These are phyloP conservation scores for Ceratina calcarata DNA, from an alignment of 1,140 invertebrate species.

Conservation along the genomic window DNA sequence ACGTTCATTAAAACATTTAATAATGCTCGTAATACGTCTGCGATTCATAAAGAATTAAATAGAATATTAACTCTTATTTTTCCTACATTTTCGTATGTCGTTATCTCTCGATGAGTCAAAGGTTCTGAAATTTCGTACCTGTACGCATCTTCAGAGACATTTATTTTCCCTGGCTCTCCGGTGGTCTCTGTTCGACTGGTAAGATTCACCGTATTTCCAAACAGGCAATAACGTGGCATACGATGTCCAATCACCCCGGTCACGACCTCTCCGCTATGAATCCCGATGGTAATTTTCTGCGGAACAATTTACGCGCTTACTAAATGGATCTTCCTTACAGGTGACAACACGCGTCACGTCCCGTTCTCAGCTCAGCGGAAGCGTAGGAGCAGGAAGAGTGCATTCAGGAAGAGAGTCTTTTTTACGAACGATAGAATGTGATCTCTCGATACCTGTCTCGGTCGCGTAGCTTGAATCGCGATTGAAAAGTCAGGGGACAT, in stretches of 20 bases:
- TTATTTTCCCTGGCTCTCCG: conserved; percentile 93
- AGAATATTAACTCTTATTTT: not conserved
- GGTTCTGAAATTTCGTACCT: conserved; percentile 82
- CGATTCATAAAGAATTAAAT: no score
- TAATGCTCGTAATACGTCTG: no score
- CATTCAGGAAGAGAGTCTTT: conserved; percentile 33
- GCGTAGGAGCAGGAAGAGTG: conserved; percentile 28
- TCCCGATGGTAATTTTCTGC: conserved; percentile 96
- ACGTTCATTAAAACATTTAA: no score
- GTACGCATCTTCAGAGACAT: conserved; percentile 96
- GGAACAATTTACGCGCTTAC: conserved; percentile 48
- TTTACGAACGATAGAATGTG: conserved; percentile 40
- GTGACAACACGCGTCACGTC: conserved; percentile 11
- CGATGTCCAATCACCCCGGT: conserved; percentile 98
- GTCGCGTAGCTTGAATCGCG: not conserved
- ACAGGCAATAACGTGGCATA: conserved; percentile 98
- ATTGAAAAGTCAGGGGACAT: not conserved
- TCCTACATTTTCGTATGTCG: not conserved
- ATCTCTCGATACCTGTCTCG: not conserved
- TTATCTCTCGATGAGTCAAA: not conserved
- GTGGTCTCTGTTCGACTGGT: conserved; percentile 98
- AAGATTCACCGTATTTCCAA: conserved; percentile 97
- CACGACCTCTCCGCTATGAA: conserved; percentile 97
- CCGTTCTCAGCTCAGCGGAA: conserved; percentile 15
- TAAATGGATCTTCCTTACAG: not conserved